These are phyloP conservation scores for Halcyon senegalensis DNA, from an alignment of 2,113 vertebrate genomes.

Conservation along the genomic window DNA sequence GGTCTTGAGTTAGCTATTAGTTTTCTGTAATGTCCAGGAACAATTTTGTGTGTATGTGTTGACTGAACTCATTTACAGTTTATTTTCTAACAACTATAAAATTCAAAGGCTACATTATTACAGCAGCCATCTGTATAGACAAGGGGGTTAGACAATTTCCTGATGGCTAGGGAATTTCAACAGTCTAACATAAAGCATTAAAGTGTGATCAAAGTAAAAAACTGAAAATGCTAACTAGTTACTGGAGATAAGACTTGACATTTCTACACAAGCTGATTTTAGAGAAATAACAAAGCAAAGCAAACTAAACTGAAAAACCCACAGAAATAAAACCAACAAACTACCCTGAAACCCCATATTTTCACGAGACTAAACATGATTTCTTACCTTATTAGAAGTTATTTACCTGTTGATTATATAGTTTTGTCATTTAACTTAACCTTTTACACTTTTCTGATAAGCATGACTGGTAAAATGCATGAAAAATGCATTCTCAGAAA, in stretches of 20 bases:
- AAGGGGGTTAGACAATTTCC: neutral
- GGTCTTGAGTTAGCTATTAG: neutral
- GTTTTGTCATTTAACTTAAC: neutral
- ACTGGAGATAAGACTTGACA: neutral
- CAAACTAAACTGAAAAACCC: neutral
- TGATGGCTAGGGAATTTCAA: neutral
- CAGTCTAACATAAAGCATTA: neutral
- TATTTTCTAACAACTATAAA: neutral
- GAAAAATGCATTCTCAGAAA: neutral
- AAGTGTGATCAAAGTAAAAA: neutral
- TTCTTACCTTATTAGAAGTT: constrained; percentile 21
- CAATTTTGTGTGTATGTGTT: neutral
- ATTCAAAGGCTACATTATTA: neutral
- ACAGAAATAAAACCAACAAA: neutral
- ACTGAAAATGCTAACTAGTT: neutral
- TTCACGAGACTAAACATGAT: neutral
- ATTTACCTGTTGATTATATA: neutral
- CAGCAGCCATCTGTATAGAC: neutral
- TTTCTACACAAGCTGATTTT: neutral
- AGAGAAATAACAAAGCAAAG: no score
- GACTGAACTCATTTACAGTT: neutral
- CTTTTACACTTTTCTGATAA: neutral
- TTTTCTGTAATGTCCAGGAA: neutral
- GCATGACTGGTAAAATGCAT: neutral
- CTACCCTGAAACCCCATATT: neutral